Conservation (phyloP, 2,113 vertebrate genomes). For the Dissostichus mawsoni region DNA sequence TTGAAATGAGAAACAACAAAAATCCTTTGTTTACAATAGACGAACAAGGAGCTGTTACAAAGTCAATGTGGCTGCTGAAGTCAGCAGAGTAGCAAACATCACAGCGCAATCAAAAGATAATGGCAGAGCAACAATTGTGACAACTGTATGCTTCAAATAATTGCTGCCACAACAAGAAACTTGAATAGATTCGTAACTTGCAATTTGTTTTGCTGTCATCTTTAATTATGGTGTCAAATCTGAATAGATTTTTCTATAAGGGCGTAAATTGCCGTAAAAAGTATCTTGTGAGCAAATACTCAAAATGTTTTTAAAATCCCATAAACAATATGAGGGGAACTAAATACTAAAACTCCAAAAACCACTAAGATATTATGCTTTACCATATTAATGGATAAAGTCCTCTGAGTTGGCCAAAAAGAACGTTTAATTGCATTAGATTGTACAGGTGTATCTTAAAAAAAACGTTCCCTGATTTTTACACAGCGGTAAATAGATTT, state of each 20-base stretch:
- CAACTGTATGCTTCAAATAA: neutral
- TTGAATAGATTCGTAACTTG: neutral
- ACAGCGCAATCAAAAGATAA: slow-evolving; percentile 17
- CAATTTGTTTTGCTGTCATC: slow-evolving; percentile 1
- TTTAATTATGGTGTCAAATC: neutral
- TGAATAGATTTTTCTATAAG: neutral
- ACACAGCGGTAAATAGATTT: neutral
- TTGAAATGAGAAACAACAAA: slow-evolving; percentile 71
- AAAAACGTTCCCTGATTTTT: neutral
- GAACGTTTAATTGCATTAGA: neutral
- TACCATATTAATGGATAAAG: neutral
- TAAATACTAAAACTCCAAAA: too few species aligned
- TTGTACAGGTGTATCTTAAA: neutral
- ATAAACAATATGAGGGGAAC: too few species aligned
- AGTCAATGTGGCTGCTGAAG: slow-evolving; percentile 27
- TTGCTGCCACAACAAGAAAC: slow-evolving; percentile 14
- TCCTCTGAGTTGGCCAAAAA: neutral
- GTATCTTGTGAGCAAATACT: neutral
- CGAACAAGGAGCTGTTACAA: slow-evolving; percentile 65
- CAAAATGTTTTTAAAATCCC: neutral
- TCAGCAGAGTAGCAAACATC: slow-evolving; percentile 29
- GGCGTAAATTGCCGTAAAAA: neutral
- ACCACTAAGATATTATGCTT: too few species aligned
- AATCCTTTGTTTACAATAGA: slow-evolving; percentile 75
- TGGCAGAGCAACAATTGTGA: slow-evolving; percentile 26